phyloP scores from a whole-genome alignment of 2,113 vertebrate genomes.

The Siniperca knerii region DNA sequence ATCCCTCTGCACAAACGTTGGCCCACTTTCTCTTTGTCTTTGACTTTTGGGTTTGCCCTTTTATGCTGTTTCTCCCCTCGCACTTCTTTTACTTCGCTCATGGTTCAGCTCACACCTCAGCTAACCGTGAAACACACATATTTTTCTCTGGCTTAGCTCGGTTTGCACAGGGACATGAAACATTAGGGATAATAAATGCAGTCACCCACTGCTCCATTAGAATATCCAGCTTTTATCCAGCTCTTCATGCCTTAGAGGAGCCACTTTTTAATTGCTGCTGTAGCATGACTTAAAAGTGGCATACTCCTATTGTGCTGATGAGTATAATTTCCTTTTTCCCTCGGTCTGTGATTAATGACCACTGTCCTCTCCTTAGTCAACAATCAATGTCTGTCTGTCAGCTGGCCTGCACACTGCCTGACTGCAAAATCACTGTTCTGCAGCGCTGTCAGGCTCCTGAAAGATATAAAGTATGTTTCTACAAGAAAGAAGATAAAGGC shows the following conservation, averaged over 20 bases:
- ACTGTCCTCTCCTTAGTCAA: constrained; percentile 43
- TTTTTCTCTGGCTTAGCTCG: not conserved
- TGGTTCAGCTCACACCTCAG: constrained; percentile 1
- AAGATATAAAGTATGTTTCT: constrained; percentile 30
- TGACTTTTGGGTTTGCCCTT: not conserved
- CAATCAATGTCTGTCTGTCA: constrained; percentile 27
- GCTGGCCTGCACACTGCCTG: not conserved
- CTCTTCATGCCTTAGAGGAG: not conserved
- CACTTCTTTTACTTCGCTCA: constrained; percentile 19
- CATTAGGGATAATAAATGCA: constrained; percentile 13
- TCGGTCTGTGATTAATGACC: constrained; percentile 33
- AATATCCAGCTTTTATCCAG: constrained; percentile 16
- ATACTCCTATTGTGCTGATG: constrained; percentile 24
- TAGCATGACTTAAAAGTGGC: constrained; percentile 30
- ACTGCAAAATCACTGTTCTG: constrained; percentile 15
- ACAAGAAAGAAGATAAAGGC: constrained; percentile 47
- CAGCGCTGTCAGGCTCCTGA: constrained; percentile 22
- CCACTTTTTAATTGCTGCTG: constrained; percentile 38
- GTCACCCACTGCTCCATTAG: not conserved
- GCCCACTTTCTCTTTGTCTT: not conserved
- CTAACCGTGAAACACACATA: not conserved
- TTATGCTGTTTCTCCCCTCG: not conserved
- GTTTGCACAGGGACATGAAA: constrained; percentile 11
- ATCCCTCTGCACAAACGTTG: not conserved
- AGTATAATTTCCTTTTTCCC: constrained; percentile 34